Conservation (phyloP, 2,888 invertebrate species). For the Oeneis ivallda region DNA sequence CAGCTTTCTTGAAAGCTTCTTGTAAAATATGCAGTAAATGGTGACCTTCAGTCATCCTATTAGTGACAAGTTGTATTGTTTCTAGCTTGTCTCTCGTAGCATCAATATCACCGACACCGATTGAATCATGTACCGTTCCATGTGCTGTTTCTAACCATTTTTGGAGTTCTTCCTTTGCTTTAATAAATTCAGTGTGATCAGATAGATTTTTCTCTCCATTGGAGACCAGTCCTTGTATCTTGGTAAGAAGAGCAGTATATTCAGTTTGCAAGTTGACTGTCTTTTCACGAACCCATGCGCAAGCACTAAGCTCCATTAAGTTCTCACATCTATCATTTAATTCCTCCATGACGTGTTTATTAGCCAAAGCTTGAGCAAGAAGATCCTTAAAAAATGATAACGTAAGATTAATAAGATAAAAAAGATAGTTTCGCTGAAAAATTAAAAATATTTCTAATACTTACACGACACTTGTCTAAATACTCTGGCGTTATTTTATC, state of each 20-base stretch:
- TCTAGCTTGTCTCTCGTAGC: conserved; percentile 90
- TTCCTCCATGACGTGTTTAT: conserved; percentile 90
- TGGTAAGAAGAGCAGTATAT: conserved; percentile 89
- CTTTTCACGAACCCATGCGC: conserved; percentile 92
- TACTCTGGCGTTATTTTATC: conserved; percentile 90
- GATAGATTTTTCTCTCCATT: conserved; percentile 94
- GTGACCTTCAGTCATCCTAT: conserved; percentile 91
- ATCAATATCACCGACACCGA: conserved; percentile 89
- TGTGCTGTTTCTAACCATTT: conserved; percentile 92
- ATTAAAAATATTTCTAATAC: conserved; percentile 44
- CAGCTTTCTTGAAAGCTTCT: conserved; percentile 92
- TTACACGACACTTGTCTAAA: conserved; percentile 87
- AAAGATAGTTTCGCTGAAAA: neutral
- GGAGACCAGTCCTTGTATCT: conserved; percentile 90
- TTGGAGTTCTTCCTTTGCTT: conserved; percentile 91
- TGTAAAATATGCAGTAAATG: conserved; percentile 91
- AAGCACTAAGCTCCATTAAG: conserved; percentile 92
- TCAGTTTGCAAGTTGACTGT: conserved; percentile 91
- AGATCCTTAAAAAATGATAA: conserved; percentile 75
- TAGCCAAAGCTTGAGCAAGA: conserved; percentile 87
- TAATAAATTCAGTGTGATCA: conserved; percentile 94
- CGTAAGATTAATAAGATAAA: conserved; percentile 4
- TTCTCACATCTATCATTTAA: conserved; percentile 93
- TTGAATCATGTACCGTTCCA: conserved; percentile 90
- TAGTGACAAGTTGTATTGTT: conserved; percentile 87